Conservation (phyloP, 2,888 invertebrate genomes). For the Parascotia fuliginaria region DNA sequence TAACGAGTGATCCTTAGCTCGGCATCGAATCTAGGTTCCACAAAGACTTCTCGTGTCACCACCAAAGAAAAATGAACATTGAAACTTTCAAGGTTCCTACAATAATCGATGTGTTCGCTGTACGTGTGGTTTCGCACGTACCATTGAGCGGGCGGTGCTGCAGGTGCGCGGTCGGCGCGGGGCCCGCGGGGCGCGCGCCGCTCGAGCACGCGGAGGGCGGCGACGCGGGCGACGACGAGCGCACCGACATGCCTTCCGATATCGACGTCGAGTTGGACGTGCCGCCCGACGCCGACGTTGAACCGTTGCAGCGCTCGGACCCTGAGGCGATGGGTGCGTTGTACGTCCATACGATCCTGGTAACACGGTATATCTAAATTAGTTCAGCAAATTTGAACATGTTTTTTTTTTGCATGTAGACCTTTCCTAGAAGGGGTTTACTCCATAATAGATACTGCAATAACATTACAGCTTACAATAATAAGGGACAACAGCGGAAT, state of each 20-base stretch:
- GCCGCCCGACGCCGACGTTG: conserved; percentile 87
- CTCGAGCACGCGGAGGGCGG: conserved; percentile 95
- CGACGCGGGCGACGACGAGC: conserved; percentile 90
- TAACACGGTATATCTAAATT: no score
- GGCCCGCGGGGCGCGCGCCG: conserved; percentile 87
- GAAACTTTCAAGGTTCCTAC: no score
- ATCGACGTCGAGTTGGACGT: conserved; percentile 86
- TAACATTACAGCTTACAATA: no score
- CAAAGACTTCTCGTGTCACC: no score
- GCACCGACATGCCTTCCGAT: conserved; percentile 81
- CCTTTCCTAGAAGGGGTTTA: no score
- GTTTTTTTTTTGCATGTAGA: no score
- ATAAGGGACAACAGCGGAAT: no score
- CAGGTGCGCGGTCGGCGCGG: conserved; percentile 53
- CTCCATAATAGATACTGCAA: no score
- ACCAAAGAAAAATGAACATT: no score
- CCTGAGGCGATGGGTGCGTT: conserved; percentile 92
- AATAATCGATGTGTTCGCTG: background rate
- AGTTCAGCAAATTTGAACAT: no score
- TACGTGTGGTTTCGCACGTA: conserved; percentile 36
- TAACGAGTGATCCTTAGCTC: no score
- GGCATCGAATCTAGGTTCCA: no score
- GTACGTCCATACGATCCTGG: conserved; percentile 95
- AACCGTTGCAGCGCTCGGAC: conserved; percentile 86
- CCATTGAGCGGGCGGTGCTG: conserved; percentile 73